A percentile compares a stretch with the other conserved stretches of the same genome.
These are phyloP conservation scores for Rhadina sibilatrix DNA, from an alignment of 2,113 vertebrate genomes.

Conservation along the genomic window DNA sequence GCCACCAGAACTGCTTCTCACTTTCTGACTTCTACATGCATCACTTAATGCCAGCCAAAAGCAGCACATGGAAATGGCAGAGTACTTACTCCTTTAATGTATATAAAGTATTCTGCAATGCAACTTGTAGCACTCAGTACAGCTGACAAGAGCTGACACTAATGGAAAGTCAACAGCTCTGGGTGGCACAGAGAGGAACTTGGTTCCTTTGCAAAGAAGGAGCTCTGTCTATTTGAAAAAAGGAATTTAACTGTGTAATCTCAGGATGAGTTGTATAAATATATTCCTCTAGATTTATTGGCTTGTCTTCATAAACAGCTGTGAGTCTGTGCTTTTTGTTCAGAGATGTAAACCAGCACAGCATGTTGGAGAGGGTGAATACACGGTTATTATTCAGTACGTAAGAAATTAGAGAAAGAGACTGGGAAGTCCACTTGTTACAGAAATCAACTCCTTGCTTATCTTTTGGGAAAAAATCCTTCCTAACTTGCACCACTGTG, in stretches of 20 bases:
- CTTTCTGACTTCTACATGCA: background rate
- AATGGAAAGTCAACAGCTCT: constrained; percentile 34
- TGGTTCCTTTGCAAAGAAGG: background rate
- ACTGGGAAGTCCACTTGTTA: background rate
- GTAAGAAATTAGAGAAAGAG: background rate
- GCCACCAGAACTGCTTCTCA: background rate
- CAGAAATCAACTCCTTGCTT: background rate
- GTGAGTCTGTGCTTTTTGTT: constrained; percentile 25
- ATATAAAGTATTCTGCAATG: background rate
- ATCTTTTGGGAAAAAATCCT: background rate
- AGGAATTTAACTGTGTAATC: background rate
- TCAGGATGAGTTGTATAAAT: constrained; percentile 5
- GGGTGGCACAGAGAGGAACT: background rate
- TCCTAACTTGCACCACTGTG: background rate
- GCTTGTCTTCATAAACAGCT: constrained; percentile 40
- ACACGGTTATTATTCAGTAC: background rate
- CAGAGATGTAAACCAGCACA: constrained; percentile 29
- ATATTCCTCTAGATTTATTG: constrained; percentile 32
- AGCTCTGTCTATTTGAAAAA: constrained; percentile 17
- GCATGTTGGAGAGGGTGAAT: background rate
- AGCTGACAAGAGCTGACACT: background rate
- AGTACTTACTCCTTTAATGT: background rate
- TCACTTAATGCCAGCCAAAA: background rate
- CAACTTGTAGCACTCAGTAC: background rate
- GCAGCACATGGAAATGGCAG: background rate